phyloP scores from a whole-genome alignment of 2,888 invertebrate genomes.

The Noctua fimbriata region DNA sequence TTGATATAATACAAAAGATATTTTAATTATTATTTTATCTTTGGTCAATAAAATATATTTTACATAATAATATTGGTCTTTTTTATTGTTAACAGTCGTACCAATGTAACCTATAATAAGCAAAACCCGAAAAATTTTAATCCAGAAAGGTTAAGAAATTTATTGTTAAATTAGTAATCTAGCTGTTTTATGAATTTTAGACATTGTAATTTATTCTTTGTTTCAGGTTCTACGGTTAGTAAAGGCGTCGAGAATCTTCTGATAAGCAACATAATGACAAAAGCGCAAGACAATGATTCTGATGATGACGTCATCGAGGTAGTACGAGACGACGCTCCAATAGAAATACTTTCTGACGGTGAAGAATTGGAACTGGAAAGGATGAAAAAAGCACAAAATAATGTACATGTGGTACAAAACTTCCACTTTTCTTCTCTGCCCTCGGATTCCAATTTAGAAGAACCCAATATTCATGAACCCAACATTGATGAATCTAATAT shows the following conservation, averaged over 20 bases:
- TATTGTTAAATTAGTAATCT: conserved; percentile 1
- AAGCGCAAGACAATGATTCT: conserved; percentile 75
- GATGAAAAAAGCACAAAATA: conserved; percentile 57
- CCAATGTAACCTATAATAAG: not conserved
- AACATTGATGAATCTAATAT: conserved; percentile 43
- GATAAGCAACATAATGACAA: conserved; percentile 71
- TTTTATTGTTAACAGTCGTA: conserved; percentile 21
- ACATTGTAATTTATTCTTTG: conserved; percentile 15
- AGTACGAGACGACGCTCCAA: conserved; percentile 85
- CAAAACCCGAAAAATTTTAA: not conserved
- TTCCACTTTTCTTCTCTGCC: conserved; percentile 70
- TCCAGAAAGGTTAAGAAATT: not conserved
- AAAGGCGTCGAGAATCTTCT: conserved; percentile 45
- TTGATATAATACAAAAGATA: not conserved
- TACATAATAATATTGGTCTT: not conserved
- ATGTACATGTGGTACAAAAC: conserved; percentile 55
- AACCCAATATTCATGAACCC: not conserved
- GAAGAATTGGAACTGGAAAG: conserved; percentile 81
- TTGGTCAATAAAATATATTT: conserved; percentile 49
- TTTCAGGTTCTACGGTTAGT: conserved; percentile 35
- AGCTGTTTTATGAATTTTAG: not conserved
- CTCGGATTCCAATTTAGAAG: conserved; percentile 59
- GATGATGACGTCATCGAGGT: conserved; percentile 88
- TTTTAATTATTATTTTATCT: not conserved
- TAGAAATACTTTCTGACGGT: conserved; percentile 86